These are phyloP conservation scores for Apostichopus leukothele DNA, from an alignment of 53 echinoderm and acorn worm genomes.

Conservation along the genomic window DNA sequence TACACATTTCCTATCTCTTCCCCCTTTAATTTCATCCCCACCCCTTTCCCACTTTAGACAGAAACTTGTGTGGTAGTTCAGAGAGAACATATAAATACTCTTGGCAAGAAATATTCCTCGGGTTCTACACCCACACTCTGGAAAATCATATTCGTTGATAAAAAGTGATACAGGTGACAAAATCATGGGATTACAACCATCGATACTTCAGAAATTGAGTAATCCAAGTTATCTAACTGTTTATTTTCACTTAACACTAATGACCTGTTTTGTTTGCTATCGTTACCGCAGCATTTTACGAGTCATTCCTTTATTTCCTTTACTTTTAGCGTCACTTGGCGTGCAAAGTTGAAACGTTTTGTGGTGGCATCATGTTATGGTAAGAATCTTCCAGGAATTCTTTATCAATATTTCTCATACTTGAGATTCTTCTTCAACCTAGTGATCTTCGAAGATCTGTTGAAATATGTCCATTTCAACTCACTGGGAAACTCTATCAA, in stretches of 20 bases:
- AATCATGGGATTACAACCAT: neutral
- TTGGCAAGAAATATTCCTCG: no score
- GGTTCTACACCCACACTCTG: no score
- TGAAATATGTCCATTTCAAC: neutral
- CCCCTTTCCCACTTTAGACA: no score
- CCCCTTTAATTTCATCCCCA: no score
- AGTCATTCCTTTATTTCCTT: neutral
- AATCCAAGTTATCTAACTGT: constrained; percentile 41
- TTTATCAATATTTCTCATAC: neutral
- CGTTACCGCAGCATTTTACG: neutral
- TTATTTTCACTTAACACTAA: constrained; percentile 46
- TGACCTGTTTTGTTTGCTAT: constrained; percentile 30
- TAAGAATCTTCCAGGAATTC: neutral
- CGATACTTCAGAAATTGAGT: neutral
- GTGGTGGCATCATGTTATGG: neutral
- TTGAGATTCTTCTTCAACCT: neutral
- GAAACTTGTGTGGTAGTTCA: no score
- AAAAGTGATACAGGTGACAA: neutral
- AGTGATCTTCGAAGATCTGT: neutral
- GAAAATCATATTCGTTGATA: neutral
- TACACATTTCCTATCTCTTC: no score
- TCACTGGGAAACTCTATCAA: no score
- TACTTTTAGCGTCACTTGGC: neutral
- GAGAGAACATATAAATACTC: no score
- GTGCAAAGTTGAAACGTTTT: neutral